A percentile compares a stretch with the other conserved stretches of the same genome.
Conservation (phyloP, 2,888 invertebrate species). For the Papilio demoleus region DNA sequence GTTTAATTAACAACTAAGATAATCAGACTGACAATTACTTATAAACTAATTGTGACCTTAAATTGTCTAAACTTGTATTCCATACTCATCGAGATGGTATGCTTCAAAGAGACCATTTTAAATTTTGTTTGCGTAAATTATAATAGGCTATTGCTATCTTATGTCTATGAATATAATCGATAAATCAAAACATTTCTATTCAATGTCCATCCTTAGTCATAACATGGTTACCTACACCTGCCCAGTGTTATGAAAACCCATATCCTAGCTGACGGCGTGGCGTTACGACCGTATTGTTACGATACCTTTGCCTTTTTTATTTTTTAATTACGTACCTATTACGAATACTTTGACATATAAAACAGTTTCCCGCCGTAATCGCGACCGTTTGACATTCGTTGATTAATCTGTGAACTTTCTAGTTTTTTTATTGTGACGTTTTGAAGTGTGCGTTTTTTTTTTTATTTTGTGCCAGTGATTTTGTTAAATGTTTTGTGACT, state of each 20-base stretch:
- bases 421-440: constrained; percentile 14
- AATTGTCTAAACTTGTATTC: neutral
- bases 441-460: constrained; percentile 3
- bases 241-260: constrained; percentile 40
- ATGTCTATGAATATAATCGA: constrained; percentile 14
- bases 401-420: constrained; percentile 1
- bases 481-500: constrained; percentile 2
- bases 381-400: constrained; percentile 16
- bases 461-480: constrained; percentile 15
- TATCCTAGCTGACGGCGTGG: constrained; percentile 6
- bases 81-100: constrained; percentile 13
- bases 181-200: constrained; percentile 36
- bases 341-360: constrained; percentile 15
- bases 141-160: constrained; percentile 17
- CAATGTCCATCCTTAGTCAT: constrained; percentile 37
- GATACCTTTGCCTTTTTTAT: constrained; percentile 12
- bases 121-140: constrained; percentile 6
- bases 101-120: constrained; percentile 13
- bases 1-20: neutral
- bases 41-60: neutral
- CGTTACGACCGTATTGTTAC: constrained; percentile 31
- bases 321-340: constrained; percentile 12
- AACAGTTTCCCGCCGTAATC: constrained; percentile 19
- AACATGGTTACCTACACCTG: constrained; percentile 40
- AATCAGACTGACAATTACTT: too few species aligned